phyloP scores from a whole-genome alignment of 1,140 invertebrate genomes.

The Drosophila parabipectinata region DNA sequence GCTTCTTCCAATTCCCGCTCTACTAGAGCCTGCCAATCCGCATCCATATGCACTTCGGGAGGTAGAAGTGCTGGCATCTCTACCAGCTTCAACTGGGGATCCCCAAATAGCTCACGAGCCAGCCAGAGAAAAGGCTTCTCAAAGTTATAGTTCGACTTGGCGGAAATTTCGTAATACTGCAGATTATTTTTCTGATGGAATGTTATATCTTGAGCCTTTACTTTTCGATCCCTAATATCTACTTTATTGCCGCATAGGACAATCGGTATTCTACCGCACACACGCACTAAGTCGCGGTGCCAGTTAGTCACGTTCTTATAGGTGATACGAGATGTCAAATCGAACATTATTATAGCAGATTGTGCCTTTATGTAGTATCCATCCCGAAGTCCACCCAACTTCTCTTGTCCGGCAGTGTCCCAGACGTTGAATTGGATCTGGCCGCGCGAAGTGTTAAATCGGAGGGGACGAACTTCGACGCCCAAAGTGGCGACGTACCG shows the following conservation, averaged over 20 bases:
- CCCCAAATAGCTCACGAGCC: conserved; percentile 98
- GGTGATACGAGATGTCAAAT: conserved; percentile 99
- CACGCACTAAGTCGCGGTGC: conserved; percentile 98
- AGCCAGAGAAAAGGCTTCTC: conserved; percentile 99
- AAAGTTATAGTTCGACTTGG: conserved; percentile 99
- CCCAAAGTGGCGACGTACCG: conserved; percentile 99
- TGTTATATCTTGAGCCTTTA: conserved; percentile 99
- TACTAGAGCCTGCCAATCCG: conserved; percentile 96
- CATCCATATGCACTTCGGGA: conserved; percentile 99
- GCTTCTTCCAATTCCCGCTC: conserved; percentile 98
- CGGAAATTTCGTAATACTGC: conserved; percentile 99
- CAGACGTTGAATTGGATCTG: conserved; percentile 99
- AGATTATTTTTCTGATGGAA: conserved; percentile 99
- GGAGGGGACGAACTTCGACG: conserved; percentile 99
- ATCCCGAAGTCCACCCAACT: conserved; percentile 99
- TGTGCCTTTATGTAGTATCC: conserved; percentile 99
- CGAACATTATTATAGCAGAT: conserved; percentile 99
- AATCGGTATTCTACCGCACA: conserved; percentile 99
- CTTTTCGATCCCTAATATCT: conserved; percentile 99
- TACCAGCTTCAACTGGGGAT: conserved; percentile 99
- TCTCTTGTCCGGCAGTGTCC: conserved; percentile 99
- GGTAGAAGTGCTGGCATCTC: conserved; percentile 99
- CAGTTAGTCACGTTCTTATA: conserved; percentile 99
- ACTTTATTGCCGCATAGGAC: conserved; percentile 99
- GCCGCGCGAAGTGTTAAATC: conserved; percentile 99